A percentile compares a stretch with the other conserved stretches of the same genome.
Conservation (phyloP, 2,888 invertebrate genomes). For the Hanleya hanleyi region DNA sequence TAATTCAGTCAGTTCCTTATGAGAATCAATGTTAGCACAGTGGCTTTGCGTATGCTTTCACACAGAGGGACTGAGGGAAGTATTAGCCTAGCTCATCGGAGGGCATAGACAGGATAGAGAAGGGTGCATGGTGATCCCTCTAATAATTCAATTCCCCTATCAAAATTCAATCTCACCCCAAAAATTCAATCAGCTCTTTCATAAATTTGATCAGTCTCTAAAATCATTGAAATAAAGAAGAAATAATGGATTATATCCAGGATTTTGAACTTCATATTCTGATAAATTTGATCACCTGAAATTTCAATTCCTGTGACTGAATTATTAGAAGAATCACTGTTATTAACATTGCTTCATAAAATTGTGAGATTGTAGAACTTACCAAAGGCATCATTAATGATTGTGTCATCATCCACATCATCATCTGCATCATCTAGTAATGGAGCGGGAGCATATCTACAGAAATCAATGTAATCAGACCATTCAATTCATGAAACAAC, state of each 20-base stretch:
- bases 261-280: neutral
- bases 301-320: too few relatives aligned
- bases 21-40: too few relatives aligned
- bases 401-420: slow-evolving; percentile 82
- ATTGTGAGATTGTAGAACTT: slow-evolving; percentile 37
- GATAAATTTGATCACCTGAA: too few relatives aligned
- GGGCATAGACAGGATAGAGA: too few relatives aligned
- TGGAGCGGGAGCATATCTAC: slow-evolving; percentile 89
- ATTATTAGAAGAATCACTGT: too few relatives aligned
- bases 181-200: neutral
- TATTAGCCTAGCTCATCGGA: too few relatives aligned
- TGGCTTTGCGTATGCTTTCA: too few relatives aligned
- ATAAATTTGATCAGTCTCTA: neutral
- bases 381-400: slow-evolving; percentile 91
- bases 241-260: neutral
- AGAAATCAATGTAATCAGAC: slow-evolving; percentile 21
- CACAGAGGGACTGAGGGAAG: too few relatives aligned
- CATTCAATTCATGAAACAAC: neutral
- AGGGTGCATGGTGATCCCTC: too few relatives aligned
- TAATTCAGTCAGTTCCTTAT: too few relatives aligned
- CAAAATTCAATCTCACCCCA: neutral
- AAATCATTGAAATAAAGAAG: neutral
- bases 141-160: too few relatives aligned
- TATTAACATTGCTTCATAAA: too few relatives aligned
- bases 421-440: slow-evolving; percentile 85